These are phyloP conservation scores for Patella ulyssiponensis DNA, from an alignment of 2,888 invertebrate genomes.

Conservation along the genomic window DNA sequence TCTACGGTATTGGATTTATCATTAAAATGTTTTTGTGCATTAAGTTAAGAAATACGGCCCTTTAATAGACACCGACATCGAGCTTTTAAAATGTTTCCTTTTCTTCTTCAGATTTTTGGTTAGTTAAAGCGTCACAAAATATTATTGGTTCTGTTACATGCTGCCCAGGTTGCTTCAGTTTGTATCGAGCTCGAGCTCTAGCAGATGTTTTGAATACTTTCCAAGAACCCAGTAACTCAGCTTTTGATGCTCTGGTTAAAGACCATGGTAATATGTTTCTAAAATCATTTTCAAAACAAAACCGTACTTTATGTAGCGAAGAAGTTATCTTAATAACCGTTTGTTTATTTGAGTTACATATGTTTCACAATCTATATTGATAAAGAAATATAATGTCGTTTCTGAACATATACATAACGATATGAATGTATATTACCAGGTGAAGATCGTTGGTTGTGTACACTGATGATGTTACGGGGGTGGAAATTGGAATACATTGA, in stretches of 20 bases:
- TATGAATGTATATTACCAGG: conserved; percentile 33
- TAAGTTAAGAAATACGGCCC: not conserved
- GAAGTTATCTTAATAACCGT: too few relatives aligned
- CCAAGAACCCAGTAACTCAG: conserved; percentile 39
- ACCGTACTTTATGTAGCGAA: too few relatives aligned
- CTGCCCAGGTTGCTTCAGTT: conserved; percentile 56
- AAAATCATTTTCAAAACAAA: too few relatives aligned
- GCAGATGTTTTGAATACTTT: conserved; percentile 45
- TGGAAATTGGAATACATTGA: conserved; percentile 55
- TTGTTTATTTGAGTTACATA: not conserved
- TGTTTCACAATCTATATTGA: not conserved
- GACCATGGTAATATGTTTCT: conserved; percentile 42
- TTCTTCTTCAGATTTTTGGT: conserved; percentile 51
- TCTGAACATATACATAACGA: not conserved
- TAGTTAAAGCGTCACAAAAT: conserved; percentile 56
- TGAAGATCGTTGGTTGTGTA: conserved; percentile 59
- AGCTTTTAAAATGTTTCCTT: not conserved
- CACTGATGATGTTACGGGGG: conserved; percentile 53
- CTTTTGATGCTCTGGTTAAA: conserved; percentile 52
- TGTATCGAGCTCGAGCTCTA: conserved; percentile 52
- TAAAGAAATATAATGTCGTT: not conserved
- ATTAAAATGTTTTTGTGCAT: too few relatives aligned
- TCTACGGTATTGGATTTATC: too few relatives aligned
- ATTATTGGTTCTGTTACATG: conserved; percentile 57
- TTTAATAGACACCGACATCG: not conserved